These are phyloP conservation scores for Drosophila recens DNA, from an alignment of 2,888 invertebrate species.

Conservation along the genomic window DNA sequence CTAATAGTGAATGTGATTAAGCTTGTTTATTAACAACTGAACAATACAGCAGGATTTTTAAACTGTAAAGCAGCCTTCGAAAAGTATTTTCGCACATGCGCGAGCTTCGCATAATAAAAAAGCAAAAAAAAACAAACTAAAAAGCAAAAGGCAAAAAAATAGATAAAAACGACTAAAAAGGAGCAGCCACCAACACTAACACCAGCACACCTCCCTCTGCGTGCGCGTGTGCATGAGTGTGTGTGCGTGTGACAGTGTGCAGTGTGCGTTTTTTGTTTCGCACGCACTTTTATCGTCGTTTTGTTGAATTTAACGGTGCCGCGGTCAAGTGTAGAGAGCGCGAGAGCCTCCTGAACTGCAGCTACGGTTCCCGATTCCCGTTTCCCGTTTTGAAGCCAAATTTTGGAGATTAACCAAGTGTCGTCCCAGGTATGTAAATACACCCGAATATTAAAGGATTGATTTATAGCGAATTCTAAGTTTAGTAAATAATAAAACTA, in stretches of 20 bases:
- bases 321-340: slow-evolving; percentile 72
- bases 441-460: slow-evolving; percentile 15
- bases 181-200: slow-evolving; percentile 55
- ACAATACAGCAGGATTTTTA: slow-evolving; percentile 16
- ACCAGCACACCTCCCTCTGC: slow-evolving; percentile 39
- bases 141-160: slow-evolving; percentile 67
- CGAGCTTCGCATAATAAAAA: slow-evolving; percentile 67
- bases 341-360: slow-evolving; percentile 36
- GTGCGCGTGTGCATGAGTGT: slow-evolving; percentile 29
- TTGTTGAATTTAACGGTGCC: slow-evolving; percentile 74
- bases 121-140: slow-evolving; percentile 38
- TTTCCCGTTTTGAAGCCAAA: slow-evolving; percentile 38
- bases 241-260: slow-evolving; percentile 23
- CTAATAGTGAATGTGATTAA: slow-evolving; percentile 50
- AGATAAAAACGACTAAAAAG: slow-evolving; percentile 72
- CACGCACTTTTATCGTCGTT: slow-evolving; percentile 69
- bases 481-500: slow-evolving; percentile 47
- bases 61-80: slow-evolving; percentile 30
- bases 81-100: slow-evolving; percentile 71
- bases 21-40: slow-evolving; percentile 14
- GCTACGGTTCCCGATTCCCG: slow-evolving; percentile 24
- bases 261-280: slow-evolving; percentile 64
- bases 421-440: slow-evolving; percentile 62
- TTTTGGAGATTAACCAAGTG: slow-evolving; percentile 51
- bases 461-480: slow-evolving; percentile 24